phyloP scores from a whole-genome alignment of 2,797 vertebrate genomes.

The Halcyon badia region DNA sequence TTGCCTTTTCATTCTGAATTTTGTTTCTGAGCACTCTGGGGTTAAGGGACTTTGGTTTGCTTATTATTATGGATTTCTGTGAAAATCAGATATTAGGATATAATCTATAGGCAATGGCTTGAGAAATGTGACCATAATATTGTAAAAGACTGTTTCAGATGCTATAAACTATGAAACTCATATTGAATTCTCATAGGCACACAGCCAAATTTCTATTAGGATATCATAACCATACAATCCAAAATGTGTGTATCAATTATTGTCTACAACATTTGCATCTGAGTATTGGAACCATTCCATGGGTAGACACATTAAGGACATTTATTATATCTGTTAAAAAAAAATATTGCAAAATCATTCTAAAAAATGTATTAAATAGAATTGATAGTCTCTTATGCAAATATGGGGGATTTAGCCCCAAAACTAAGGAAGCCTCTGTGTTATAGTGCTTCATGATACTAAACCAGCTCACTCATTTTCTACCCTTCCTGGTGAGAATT shows the following conservation, averaged over 20 bases:
- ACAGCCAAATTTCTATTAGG: conserved; percentile 61
- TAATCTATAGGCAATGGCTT: conserved; percentile 38
- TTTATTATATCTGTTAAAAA: conserved; percentile 25
- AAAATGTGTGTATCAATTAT: conserved; percentile 45
- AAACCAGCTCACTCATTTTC: background rate
- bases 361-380: background rate
- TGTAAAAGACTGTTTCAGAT: conserved; percentile 28
- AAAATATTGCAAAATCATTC: background rate
- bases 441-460: background rate
- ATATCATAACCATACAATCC: conserved; percentile 46
- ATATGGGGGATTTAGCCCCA: background rate
- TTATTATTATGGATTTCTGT: conserved; percentile 62
- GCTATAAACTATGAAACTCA: conserved; percentile 6
- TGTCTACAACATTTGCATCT: conserved; percentile 24
- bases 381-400: background rate
- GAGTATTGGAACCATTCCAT: background rate
- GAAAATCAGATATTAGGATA: conserved; percentile 32
- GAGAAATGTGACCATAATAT: conserved; percentile 35
- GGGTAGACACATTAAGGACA: background rate
- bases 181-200: conserved; percentile 40
- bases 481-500: background rate
- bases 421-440: background rate
- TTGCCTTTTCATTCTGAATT: conserved; percentile 57
- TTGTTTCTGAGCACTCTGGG: conserved; percentile 38
- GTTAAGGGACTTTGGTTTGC: conserved; percentile 27